A percentile compares a stretch with the other conserved stretches of the same genome.
Conservation (phyloP, 2,797 vertebrate species). For the Peromyscus melanophrys region DNA sequence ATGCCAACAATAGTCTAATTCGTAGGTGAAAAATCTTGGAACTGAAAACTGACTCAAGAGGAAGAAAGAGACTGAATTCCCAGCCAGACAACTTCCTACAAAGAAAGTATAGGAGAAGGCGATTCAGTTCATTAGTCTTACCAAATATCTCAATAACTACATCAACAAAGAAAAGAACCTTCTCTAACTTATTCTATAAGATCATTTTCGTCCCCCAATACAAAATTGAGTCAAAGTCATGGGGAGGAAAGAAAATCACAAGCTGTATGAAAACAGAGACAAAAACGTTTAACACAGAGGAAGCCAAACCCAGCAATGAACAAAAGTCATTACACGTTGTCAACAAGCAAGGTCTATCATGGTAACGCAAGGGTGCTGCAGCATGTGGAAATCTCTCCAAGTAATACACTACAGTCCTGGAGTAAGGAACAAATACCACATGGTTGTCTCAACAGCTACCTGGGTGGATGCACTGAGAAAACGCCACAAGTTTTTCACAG, state of each 20-base stretch:
- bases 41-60: background rate
- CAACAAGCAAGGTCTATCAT: background rate
- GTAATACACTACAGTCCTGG: background rate
- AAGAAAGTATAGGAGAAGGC: background rate
- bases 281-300: background rate
- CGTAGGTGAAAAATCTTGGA: background rate
- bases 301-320: background rate
- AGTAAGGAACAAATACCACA: background rate
- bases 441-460: background rate
- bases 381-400: background rate
- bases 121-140: background rate
- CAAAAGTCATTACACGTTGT: background rate
- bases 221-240: background rate
- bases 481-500: background rate
- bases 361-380: background rate
- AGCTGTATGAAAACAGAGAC: background rate
- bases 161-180: background rate
- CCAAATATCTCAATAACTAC: background rate
- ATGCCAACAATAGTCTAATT: background rate
- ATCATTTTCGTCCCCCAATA: background rate
- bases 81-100: background rate
- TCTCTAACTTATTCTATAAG: background rate
- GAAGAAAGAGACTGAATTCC: background rate
- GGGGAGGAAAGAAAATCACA: background rate
- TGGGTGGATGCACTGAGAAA: background rate